Evolutionary conservation across 2,888 invertebrate genomes (phyloP), one percentile per base, ranked within the genome.

Genomic region (Aspidapion aeneum): DNA sequence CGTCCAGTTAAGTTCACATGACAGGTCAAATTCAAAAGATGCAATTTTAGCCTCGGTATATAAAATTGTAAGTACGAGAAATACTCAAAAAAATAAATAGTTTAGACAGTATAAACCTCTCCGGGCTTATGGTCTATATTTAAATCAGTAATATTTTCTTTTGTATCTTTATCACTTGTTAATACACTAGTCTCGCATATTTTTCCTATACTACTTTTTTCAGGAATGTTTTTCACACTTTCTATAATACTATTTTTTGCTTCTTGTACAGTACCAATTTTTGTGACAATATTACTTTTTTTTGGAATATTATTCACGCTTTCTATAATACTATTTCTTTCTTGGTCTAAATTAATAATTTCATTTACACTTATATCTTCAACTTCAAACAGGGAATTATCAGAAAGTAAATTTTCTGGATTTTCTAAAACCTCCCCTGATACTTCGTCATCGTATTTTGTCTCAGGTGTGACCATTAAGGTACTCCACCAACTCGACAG

Each of bases 401-500:
- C 49, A 62, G 59, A 50, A 12, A 35, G 35, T 50, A 62, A 59
- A 55, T 64, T 64, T 35, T 63, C 17, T 59, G 60, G 55, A 19
- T 62, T 58, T 57, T 62, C 62, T 18, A 50, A 19, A n/a, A 58
- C 19, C 20, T 57, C 63, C 35, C 35, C 35, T 35, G 35, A 12
- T n/a, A n/a, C n/a, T 35, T 35, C 35, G 35, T 3, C 12, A 7
- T 7, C 35, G 35, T 35, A n/a, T n/a, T n/a, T 35, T 12, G 35
- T 72, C 60, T 80, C 80, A 0, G 80, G 79, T 66, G 83, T 85
- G 18, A 85, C 82, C 18, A 87, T 82, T 57, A 90, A 80, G 21
- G 88, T 87, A 72, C 87, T 90, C 93, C 93, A 94, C 93, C 93
- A 94, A 74, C 87, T 92, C 0, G 92, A 88, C 59, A 94, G 87